Evolutionary conservation across 2,797 vertebrate species (phyloP), one percentile per base, ranked within the genome.

Genomic region (Salmo trutta): DNA sequence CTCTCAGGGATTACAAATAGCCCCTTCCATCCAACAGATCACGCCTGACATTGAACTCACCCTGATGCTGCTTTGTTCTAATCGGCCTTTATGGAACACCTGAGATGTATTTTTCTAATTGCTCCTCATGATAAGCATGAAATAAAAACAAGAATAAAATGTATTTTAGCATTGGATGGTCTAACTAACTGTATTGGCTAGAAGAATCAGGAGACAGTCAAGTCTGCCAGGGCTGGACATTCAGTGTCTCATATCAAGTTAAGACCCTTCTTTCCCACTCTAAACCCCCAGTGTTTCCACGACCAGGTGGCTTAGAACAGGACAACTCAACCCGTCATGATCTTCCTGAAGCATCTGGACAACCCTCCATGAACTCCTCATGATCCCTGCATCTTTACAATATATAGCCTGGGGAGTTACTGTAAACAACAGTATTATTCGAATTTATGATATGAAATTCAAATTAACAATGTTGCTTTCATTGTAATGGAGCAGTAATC

Each of bases 1-100:
- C 87, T 76, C 73, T 70, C 47, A 5, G 59, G 31, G 78, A 83
- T 87, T 87, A 90, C 87, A 85, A 86, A 88, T 85, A 87, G 77
- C 85, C 84, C 84, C 75, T 83, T 53, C 79, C 77, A 84, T 70
- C 56, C 64, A 70, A 78, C 79, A 85, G 84, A 89, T 91, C 83
- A 73, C 75, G 77, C 86, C 75, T 83, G 90, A 92, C 90, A 81
- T 71, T 2, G 74, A 62, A 79, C 82, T 85, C 82, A 82, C 84
- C 88, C 83, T 33, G 24, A 59, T 88, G 87, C 80, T 84, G 86
- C 64, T 82, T 80, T 78, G 74, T 66, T 81, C 70, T 80, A 87
- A 87, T 73, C 79, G 53, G 78, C 84, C 86, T 70, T 89, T 85
- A 80, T 81, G 75, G 73, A 75, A 64, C 21, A 56, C 3, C 17